These are phyloP conservation scores for Hyaena hyaena DNA, from an alignment of 2,113 vertebrate genomes.

Conservation along the genomic window DNA sequence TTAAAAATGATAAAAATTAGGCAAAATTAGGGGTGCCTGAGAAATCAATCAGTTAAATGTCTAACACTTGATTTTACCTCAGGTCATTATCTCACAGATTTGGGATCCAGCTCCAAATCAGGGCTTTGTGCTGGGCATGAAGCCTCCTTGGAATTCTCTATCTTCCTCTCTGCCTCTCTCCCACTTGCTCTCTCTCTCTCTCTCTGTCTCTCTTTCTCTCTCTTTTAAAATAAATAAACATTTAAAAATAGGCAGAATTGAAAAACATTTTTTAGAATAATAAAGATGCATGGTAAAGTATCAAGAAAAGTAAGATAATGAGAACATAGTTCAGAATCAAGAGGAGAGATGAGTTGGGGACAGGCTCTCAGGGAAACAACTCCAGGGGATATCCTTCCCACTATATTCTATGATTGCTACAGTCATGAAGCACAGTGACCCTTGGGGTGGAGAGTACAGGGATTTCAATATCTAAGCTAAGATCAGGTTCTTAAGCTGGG, in stretches of 20 bases:
- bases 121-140: too few species aligned
- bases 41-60: too few species aligned
- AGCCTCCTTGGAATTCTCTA: too few species aligned
- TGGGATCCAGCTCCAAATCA: too few species aligned
- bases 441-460: neutral
- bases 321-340: neutral
- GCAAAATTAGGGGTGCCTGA: neutral
- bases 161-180: too few species aligned
- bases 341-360: neutral
- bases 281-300: neutral
- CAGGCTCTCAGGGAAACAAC: neutral
- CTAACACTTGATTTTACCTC: too few species aligned
- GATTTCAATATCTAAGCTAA: neutral
- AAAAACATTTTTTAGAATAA: neutral
- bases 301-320: neutral
- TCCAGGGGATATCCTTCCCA: neutral
- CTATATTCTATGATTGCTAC: neutral
- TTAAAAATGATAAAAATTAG: neutral
- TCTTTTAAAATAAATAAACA: too few species aligned
- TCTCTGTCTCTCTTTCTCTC: too few species aligned
- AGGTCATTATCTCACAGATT: too few species aligned
- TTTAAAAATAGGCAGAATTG: neutral
- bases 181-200: too few species aligned
- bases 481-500: neutral
- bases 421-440: neutral